These are phyloP conservation scores for Caranx melampygus DNA, from an alignment of 2,113 vertebrate species.

Conservation along the genomic window DNA sequence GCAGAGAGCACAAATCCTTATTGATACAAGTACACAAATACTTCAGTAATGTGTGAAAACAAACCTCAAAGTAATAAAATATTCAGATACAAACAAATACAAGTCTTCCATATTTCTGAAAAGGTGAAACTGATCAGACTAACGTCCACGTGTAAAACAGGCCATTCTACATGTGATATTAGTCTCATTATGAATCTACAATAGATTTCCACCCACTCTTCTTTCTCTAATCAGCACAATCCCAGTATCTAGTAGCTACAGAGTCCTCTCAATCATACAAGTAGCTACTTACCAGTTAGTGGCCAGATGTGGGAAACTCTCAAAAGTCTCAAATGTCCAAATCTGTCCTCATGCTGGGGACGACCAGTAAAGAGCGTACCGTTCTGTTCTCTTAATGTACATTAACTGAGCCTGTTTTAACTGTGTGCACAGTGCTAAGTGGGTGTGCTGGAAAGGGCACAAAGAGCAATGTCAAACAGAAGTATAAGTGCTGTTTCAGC, in stretches of 20 bases:
- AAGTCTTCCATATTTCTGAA: neutral
- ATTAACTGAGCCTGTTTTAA: constrained; percentile 34
- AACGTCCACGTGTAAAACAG: neutral
- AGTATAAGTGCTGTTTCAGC: constrained; percentile 79
- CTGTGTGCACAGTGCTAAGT: constrained; percentile 40
- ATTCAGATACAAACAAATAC: neutral
- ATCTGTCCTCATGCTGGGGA: constrained; percentile 31
- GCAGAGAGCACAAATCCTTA: neutral
- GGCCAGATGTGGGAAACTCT: constrained; percentile 19
- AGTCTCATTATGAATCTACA: neutral
- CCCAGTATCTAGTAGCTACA: neutral
- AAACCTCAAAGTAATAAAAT: neutral
- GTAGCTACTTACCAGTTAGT: constrained; percentile 66
- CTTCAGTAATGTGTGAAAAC: neutral
- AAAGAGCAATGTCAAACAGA: constrained; percentile 67
- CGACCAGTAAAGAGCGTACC: constrained; percentile 1
- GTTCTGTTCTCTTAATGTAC: constrained; percentile 18
- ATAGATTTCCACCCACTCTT: neutral
- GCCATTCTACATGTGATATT: neutral
- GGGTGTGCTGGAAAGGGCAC: constrained; percentile 54
- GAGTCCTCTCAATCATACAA: neutral
- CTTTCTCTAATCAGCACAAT: neutral
- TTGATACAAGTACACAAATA: neutral
- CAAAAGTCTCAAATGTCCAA: constrained; percentile 38
- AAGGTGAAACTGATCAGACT: neutral